A percentile compares a stretch with the other conserved stretches of the same genome.
phyloP scores from a whole-genome alignment of 2,797 vertebrate genomes.

The Muraenolepis orangiensis region DNA sequence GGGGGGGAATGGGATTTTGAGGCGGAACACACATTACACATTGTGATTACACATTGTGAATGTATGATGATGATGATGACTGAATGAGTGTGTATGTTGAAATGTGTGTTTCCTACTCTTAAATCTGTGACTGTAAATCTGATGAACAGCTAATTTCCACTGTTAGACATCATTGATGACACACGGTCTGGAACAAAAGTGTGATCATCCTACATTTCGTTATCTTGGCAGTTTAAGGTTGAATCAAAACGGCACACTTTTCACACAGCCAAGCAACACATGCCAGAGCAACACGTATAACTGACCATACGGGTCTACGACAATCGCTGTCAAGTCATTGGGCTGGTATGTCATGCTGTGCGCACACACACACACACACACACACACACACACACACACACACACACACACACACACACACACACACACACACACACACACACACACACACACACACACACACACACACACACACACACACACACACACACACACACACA shows the following conservation, averaged over 20 bases:
- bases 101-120: neutral
- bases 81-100: neutral
- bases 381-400: neutral
- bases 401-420: neutral
- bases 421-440: neutral
- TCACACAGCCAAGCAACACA: neutral
- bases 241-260: neutral
- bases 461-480: neutral
- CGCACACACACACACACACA: neutral
- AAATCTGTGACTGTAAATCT: neutral
- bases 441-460: neutral
- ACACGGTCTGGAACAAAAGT: too few species aligned
- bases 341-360: neutral
- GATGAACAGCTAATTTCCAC: neutral
- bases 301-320: neutral
- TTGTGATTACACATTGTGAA: neutral
- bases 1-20: neutral
- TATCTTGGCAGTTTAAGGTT: neutral
- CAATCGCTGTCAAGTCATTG: neutral
- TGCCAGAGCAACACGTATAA: neutral
- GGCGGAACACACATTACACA: neutral
- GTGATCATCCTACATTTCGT: neutral
- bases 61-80: too few species aligned
- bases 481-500: neutral
- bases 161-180: constrained; percentile 2